phyloP scores from a whole-genome alignment of 2,113 vertebrate genomes.

The Rhinolophus ferrumequinum region DNA sequence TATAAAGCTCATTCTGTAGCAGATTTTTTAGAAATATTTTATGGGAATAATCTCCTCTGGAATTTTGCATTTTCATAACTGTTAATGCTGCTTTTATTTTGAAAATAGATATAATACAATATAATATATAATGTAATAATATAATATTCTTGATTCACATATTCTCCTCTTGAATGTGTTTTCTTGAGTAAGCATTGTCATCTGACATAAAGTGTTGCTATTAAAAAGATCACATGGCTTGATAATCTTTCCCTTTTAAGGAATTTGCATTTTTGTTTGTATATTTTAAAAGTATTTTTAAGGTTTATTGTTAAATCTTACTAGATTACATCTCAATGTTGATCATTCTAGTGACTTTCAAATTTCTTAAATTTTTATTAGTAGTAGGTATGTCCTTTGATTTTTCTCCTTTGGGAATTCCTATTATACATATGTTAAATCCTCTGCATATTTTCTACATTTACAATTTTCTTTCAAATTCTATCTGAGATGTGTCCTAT shows the following conservation, averaged over 20 bases:
- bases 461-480: neutral
- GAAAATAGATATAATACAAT: neutral
- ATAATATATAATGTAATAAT: too few species aligned
- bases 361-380: neutral
- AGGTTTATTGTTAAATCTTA: neutral
- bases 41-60: neutral
- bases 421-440: neutral
- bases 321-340: neutral
- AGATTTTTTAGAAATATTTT: neutral
- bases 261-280: neutral
- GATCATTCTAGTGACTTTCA: neutral
- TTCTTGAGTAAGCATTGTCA: neutral
- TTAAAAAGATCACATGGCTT: neutral
- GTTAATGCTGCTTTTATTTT: neutral
- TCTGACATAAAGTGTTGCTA: neutral
- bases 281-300: neutral
- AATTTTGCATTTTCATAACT: neutral
- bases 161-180: neutral
- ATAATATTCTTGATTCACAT: neutral
- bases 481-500: neutral
- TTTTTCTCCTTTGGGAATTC: neutral
- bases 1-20: neutral
- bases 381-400: neutral
- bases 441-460: neutral
- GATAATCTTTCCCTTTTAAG: neutral